phyloP scores from a whole-genome alignment of 2,113 vertebrate species.

The Labrus mixtus region DNA sequence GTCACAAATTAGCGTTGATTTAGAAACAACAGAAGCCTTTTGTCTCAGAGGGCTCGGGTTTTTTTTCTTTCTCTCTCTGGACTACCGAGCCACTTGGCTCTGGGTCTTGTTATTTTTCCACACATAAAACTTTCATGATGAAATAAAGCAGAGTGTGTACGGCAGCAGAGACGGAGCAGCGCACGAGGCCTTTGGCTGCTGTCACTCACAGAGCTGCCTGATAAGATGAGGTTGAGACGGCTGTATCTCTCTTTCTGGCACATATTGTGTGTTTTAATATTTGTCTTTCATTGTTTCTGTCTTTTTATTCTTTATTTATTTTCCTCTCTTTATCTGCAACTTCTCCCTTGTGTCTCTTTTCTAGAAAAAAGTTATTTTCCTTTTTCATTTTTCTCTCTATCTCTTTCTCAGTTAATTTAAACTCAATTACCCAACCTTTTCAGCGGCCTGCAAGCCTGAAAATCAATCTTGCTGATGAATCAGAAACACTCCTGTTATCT shows the following conservation, averaged over 20 bases:
- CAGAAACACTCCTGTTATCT: constrained; percentile 47
- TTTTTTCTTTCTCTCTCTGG: constrained; percentile 46
- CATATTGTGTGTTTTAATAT: not conserved
- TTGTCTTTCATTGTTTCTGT: not conserved
- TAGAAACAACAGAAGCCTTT: constrained; percentile 82
- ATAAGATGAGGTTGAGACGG: constrained; percentile 25
- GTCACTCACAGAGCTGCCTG: constrained; percentile 53
- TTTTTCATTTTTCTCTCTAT: not conserved
- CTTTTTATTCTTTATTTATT: not conserved
- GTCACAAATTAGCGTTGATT: constrained; percentile 76
- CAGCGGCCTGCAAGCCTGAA: constrained; percentile 35
- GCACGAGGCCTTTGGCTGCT: constrained; percentile 55
- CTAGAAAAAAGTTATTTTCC: not conserved
- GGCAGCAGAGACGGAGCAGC: constrained; percentile 32
- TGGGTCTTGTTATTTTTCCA: constrained; percentile 76
- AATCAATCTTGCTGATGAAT: constrained; percentile 47
- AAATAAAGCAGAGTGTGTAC: constrained; percentile 70
- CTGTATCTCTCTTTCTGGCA: constrained; percentile 1
- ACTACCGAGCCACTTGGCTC: constrained; percentile 66
- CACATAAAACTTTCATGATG: constrained; percentile 78
- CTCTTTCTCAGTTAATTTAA: constrained; percentile 28
- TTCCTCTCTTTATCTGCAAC: not conserved
- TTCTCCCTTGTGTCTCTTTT: not conserved
- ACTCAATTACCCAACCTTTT: constrained; percentile 47
- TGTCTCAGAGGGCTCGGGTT: constrained; percentile 59